Percentiles rank a stretch among this genome's conserved stretches.
These are phyloP conservation scores for Pipistrellus kuhlii DNA, from an alignment of 2,797 vertebrate species.

Conservation along the genomic window DNA sequence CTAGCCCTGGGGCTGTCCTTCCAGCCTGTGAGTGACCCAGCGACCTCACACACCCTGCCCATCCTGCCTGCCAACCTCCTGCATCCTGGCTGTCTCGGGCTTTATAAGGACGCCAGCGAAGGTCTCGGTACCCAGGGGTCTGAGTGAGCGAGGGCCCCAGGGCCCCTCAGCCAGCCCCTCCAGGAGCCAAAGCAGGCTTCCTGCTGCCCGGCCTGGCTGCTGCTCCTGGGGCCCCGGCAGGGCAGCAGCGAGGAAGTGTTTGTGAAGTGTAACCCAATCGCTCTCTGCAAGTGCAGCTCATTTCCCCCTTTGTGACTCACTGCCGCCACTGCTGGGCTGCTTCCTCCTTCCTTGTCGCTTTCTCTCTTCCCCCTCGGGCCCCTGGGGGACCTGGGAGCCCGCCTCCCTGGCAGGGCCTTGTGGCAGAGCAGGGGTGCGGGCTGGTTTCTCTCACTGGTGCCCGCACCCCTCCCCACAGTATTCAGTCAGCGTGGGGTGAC, in stretches of 20 bases:
- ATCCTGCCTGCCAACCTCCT: neutral
- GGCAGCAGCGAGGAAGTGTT: neutral
- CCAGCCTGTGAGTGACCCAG: neutral
- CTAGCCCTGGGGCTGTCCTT: neutral
- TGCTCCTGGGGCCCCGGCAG: accelerated
- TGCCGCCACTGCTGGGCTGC: neutral
- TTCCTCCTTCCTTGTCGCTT: neutral
- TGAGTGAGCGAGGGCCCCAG: neutral
- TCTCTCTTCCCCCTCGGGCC: neutral
- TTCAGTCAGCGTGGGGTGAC: neutral
- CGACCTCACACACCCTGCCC: neutral
- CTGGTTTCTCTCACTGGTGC: neutral
- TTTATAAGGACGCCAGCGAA: neutral
- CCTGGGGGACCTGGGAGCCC: neutral
- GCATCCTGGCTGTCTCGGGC: neutral
- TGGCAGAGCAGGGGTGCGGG: neutral
- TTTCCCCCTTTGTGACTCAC: neutral
- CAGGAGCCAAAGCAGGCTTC: neutral
- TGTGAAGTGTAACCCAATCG: neutral
- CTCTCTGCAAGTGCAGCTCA: neutral
- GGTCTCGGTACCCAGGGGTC: neutral
- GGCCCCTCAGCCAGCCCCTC: neutral
- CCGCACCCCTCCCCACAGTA: neutral
- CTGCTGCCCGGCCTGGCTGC: neutral
- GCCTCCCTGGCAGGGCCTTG: neutral